A percentile compares a stretch with the other conserved stretches of the same genome.
Evolutionary conservation across 1,140 invertebrate genomes (phyloP).

Genomic region (Piezodorus guildinii): DNA sequence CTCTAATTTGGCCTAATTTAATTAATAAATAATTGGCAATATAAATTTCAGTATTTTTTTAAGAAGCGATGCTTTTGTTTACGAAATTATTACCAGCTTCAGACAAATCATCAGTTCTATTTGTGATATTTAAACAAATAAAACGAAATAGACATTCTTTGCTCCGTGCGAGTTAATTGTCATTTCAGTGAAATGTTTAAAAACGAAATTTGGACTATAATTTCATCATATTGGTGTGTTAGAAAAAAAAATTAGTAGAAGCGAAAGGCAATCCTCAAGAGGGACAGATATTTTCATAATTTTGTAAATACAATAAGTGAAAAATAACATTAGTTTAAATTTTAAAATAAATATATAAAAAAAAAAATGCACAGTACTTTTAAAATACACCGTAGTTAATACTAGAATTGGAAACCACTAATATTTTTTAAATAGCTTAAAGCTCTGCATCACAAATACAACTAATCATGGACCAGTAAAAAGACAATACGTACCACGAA

Average conservation of each 20-base stretch:
- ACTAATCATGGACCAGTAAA: constrained; percentile 8
- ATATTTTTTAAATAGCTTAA: not conserved
- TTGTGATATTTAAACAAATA: constrained; percentile 1
- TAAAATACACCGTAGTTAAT: not conserved
- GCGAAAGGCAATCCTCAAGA: not conserved
- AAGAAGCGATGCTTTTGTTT: too few species aligned
- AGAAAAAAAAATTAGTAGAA: not conserved
- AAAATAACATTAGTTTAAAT: not conserved
- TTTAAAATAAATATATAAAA: too few species aligned
- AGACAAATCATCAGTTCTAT: not conserved
- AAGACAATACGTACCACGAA: constrained; percentile 9
- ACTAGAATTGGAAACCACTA: constrained; percentile 1
- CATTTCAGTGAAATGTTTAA: constrained; percentile 14
- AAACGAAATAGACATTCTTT: constrained; percentile 5
- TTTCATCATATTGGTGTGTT: constrained; percentile 16
- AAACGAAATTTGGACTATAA: not conserved
- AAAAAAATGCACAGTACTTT: not conserved
- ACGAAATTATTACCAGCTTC: too few species aligned
- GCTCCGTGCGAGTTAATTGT: not conserved
- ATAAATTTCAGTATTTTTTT: too few species aligned
- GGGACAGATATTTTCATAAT: not conserved
- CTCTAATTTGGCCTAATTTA: too few species aligned
- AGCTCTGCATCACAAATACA: not conserved
- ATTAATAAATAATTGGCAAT: too few species aligned
- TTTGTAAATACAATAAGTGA: not conserved